A percentile compares a stretch with the other conserved stretches of the same genome.
These are phyloP conservation scores for Mustelus asterias DNA, from an alignment of 2,113 vertebrate species.

Conservation along the genomic window DNA sequence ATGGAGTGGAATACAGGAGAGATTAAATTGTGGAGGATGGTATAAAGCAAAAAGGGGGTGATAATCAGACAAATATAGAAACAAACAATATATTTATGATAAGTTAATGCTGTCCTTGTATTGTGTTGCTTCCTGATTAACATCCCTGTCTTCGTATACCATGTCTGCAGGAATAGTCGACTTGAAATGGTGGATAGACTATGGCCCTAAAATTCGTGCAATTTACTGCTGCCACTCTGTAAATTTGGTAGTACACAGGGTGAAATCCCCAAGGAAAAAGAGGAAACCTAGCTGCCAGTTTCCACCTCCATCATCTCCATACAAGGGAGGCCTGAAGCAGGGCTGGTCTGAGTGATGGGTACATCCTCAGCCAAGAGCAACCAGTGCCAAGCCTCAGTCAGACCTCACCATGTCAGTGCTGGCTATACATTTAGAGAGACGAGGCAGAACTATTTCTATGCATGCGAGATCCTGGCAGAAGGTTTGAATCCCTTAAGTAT, in stretches of 20 bases:
- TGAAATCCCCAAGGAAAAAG: not conserved
- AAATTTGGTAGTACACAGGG: not conserved
- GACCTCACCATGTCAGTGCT: not conserved
- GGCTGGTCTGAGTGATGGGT: not conserved
- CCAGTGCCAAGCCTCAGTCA: not conserved
- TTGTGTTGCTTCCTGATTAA: not conserved
- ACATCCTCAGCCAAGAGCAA: not conserved
- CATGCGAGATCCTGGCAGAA: not conserved
- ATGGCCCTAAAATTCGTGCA: not conserved
- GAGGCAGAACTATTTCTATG: not conserved
- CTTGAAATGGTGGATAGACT: not conserved
- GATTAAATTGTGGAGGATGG: too few species aligned
- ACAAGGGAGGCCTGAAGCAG: not conserved
- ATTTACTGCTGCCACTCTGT: not conserved
- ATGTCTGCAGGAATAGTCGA: not conserved
- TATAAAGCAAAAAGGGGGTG: not conserved
- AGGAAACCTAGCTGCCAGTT: not conserved
- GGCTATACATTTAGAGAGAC: not conserved
- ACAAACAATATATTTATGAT: not conserved
- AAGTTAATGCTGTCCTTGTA: not conserved
- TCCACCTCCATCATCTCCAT: not conserved
- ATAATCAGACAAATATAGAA: not conserved
- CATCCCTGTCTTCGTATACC: not conserved
- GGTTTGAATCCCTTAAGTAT: not conserved
- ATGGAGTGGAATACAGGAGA: too few species aligned